Evolutionary conservation across 2,888 invertebrate species (phyloP).

Genomic region (Polia nebulosa): DNA sequence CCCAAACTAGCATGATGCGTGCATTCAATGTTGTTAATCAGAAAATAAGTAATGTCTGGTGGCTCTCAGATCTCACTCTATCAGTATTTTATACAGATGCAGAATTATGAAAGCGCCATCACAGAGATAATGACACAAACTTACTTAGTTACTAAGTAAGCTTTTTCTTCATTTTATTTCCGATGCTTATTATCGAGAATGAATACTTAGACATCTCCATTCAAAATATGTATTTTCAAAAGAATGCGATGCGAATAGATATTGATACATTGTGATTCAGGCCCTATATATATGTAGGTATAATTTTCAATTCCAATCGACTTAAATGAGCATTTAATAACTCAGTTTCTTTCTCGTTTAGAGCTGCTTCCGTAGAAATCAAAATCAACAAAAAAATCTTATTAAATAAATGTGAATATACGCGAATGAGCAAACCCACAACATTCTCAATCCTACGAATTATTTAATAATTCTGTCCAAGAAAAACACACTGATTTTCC

Average conservation of each 20-base stretch:
- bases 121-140: background rate
- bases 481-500: slow-evolving; percentile 6
- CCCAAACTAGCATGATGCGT: no score
- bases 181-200: background rate
- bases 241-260: background rate
- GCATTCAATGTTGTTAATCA: no score
- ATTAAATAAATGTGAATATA: background rate
- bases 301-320: background rate
- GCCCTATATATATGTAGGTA: background rate
- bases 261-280: background rate
- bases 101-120: background rate
- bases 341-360: background rate
- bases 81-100: background rate
- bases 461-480: slow-evolving; percentile 6
- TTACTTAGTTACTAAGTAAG: background rate
- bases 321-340: background rate
- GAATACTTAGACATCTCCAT: background rate
- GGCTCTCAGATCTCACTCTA: no score
- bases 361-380: background rate
- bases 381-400: background rate
- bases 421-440: background rate
- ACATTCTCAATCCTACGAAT: background rate
- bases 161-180: background rate
- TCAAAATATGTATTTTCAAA: background rate
- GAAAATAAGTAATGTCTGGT: no score